Evolutionary conservation across 2,888 invertebrate genomes (phyloP).

Genomic region (Rapana venosa): DNA sequence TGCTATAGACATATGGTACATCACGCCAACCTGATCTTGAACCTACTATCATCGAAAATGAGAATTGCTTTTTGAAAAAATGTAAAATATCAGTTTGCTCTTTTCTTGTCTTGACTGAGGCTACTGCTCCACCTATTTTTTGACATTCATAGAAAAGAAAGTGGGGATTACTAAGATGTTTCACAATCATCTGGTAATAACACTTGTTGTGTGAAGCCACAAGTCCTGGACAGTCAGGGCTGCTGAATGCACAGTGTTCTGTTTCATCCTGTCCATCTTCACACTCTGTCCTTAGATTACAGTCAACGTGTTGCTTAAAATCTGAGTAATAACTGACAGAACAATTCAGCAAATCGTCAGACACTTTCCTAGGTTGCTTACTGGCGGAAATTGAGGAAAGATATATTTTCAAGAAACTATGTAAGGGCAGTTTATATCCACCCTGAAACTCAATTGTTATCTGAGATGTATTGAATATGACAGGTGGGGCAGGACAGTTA

Average conservation of each 20-base stretch:
- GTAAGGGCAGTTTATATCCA: not conserved
- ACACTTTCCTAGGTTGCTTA: not conserved
- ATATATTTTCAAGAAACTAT: not conserved
- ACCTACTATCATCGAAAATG: not conserved
- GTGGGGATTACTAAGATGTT: not conserved
- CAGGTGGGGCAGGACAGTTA: not conserved
- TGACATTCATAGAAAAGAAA: not conserved
- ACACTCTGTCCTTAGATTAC: constrained; percentile 2
- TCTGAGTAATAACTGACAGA: not conserved
- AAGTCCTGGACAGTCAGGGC: not conserved
- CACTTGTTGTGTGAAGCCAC: constrained; percentile 20
- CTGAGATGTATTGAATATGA: not conserved
- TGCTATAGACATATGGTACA: not conserved
- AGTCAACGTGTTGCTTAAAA: not conserved
- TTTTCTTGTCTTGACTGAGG: not conserved
- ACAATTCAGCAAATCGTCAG: not conserved
- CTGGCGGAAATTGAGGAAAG: too few relatives aligned
- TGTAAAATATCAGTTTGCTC: not conserved
- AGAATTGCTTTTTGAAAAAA: not conserved
- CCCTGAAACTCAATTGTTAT: not conserved
- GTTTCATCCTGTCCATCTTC: constrained; percentile 29
- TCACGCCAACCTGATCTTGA: not conserved
- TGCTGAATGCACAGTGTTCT: constrained; percentile 16
- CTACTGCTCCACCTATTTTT: not conserved
- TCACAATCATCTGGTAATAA: not conserved